Evolutionary conservation across 2,113 vertebrate genomes (phyloP).

Genomic region (Nesoenas mayeri): DNA sequence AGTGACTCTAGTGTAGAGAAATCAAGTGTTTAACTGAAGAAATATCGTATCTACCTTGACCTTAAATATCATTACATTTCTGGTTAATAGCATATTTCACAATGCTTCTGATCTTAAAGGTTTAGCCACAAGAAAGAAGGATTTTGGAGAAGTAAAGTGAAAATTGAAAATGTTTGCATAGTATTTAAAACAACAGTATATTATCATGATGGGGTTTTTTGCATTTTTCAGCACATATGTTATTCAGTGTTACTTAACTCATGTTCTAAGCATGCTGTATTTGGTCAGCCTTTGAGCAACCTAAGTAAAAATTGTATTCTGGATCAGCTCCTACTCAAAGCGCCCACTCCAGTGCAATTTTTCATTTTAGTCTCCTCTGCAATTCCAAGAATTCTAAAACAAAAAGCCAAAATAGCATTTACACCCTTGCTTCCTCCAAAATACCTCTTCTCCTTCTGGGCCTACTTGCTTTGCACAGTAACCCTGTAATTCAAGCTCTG

Average conservation of each 20-base stretch:
- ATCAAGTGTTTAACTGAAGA: background rate
- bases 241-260: background rate
- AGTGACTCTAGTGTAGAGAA: background rate
- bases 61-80: background rate
- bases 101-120: background rate
- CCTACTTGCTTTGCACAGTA: background rate
- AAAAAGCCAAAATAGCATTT: conserved; percentile 17
- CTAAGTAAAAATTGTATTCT: background rate
- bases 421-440: background rate
- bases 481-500: conserved; percentile 45
- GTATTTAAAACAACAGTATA: background rate
- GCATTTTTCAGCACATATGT: background rate
- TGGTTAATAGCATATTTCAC: background rate
- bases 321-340: background rate
- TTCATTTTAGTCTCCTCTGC: background rate
- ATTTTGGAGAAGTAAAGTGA: background rate
- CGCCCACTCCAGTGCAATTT: background rate
- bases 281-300: background rate
- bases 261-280: background rate
- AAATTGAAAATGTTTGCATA: background rate
- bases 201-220: background rate
- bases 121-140: background rate
- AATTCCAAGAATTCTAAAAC: background rate
- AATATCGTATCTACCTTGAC: background rate
- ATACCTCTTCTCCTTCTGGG: background rate